Evolutionary conservation across 1,140 invertebrate genomes (phyloP), one percentile per base, ranked within the genome.

Genomic region (Eulimnadia texana): DNA sequence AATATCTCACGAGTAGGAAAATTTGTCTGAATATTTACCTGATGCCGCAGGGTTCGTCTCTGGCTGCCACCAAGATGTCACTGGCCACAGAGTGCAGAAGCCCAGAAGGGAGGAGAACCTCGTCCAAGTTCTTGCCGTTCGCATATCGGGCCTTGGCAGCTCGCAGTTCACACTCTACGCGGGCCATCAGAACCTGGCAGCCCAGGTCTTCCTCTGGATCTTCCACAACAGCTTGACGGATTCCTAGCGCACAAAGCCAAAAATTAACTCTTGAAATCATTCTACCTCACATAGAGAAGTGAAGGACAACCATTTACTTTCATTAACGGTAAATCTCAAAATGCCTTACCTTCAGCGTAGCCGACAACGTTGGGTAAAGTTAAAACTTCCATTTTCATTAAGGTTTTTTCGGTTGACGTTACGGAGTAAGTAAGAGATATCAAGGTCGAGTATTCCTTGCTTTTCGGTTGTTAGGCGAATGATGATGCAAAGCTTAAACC

Each of bases 121-220:
- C 33, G 33, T 6, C 33, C 6, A 42, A 6, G 33, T 42, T 42
- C 33, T 42, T 42, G 33, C 33, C 33, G 33, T 16, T 42, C 6
- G 16, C 33, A 42, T 42, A 42, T 42, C 33, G 6, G 16, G 33
- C 33, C 33, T 42, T 42, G 33, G 55, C 55, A 33, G 55, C 42
- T 9, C 55, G 55, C 20, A 58, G 42, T 58, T 58, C 55, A 27
- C 9, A 20, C 29, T 58, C 55, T 10, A 58, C 28, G 25, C 55
- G 55, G 42, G 55, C 6, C 0, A 22, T 27, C 1, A 58, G 10
- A 27, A 27, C 28, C 28, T 58, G 27, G 20, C 55, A 42, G 42
- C 22, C 55, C 27, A 58, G 55, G 27, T 58, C 27, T 33, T 58
- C 55, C n/a, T 58, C 55, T 9, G 55, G 55, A 20, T 58, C 55